Base-by-base conservation (phyloP, 2,797 vertebrate species). In the Acrossocheilus fasciatus region DNA sequence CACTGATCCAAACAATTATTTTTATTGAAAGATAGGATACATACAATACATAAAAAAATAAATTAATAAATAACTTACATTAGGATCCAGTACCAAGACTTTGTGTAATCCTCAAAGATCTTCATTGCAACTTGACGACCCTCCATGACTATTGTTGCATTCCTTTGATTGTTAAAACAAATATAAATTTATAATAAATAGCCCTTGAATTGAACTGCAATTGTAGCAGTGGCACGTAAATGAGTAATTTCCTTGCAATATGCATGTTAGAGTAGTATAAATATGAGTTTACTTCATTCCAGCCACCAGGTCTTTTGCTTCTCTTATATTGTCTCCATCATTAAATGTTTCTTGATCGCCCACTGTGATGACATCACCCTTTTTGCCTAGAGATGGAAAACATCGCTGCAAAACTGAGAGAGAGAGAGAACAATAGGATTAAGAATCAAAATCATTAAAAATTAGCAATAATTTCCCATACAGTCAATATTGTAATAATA, bases 51-150 rank as follows among this genome's bases (percentile, higher is more conserved):
- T 30, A 30, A 36, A 36, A 36, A 36, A 36, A 36, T 26, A 26
- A 26, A 1, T 34, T 34, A 36, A 36, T 3, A 39, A 39, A 47
- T 0, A 15, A 93, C 98, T 97, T 93, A 99, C 98, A 98, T 92
- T 52, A 99, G 91, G 80, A 99, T 99, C 98, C 98, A 99, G 94
- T 98, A 97, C 98, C 98, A 99, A 85, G 98, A 99, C 1, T 96
- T 95, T 0, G 98, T 98, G 92, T 96, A 99, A 86, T 99, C 98
- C 91, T 99, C 97, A 68, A 99, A 99, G 90, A 99, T 97, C 92
- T 97, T 97, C 97, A 98, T 98, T 83, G 96, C 97, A 90, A 98
- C 92, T 89, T 98, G 96, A 26, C 97, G 95, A 0, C 96, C 92
- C 87, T 99, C 98, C 50, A 97, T 95, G 2, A 98, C 94, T 90